Base-by-base conservation (phyloP, 2,888 invertebrate species). In the Drosophila anceps region DNA sequence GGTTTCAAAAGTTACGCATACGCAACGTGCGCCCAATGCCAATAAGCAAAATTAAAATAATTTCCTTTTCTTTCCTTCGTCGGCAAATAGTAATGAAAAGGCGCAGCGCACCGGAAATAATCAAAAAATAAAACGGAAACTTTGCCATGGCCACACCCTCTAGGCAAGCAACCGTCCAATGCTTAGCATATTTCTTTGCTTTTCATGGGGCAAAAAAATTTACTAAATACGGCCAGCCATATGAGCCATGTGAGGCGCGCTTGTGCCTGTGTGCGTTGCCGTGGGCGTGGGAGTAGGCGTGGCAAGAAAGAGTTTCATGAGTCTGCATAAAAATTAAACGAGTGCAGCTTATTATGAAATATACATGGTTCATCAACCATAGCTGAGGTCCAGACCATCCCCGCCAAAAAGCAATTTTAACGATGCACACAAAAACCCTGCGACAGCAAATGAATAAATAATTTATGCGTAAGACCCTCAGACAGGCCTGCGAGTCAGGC, bases 361-460 rank as follows among this genome's bases (percentile, higher is more conserved):
- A 74, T 79, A 78, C 73, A 51, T 64, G 69, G 64, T 58, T 44
- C 43, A 62, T 66, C 60, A 61, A 50, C 31, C 43, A 58, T 27
- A 27, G 55, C 44, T 20, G 59, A 18, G 61, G 12, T 53, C 33
- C 2, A 2, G 24, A 13, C 6, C 33, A 8, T 9, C 24, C 24
- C 8, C 3, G 53, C 37, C n/a, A 62, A 54, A 64, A 58, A 37
- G 65, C 77, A 79, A 77, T 82, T 89, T 82, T 85, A 88, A 85
- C 82, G 85, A 74, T 79, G 69, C 70, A 78, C 68, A 81, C 67
- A 73, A 89, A 87, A 81, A 66, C 33, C 57, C 50, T 73, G 69
- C 75, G 88, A 89, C 83, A 74, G 67, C 79, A 88, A 90, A 90
- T 88, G 90, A 86, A 86, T 86, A 88, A 85, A 90, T 86, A 75